These are phyloP conservation scores for Craseonycteris thonglongyai DNA, from an alignment of 2,113 vertebrate species.

Conservation along the genomic window DNA sequence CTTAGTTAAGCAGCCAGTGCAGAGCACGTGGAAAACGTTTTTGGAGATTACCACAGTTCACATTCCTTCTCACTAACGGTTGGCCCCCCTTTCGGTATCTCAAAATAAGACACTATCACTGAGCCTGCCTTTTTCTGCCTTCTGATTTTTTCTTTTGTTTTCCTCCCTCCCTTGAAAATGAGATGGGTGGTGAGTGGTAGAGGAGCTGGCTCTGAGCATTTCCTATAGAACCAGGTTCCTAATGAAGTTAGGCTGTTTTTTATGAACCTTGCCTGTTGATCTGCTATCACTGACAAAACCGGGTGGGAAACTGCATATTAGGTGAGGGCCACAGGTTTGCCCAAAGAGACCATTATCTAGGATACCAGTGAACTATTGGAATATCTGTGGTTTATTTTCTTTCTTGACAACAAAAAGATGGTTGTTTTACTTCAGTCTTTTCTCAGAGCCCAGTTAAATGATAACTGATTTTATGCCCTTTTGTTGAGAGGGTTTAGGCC, in stretches of 20 bases:
- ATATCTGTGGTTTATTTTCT: not conserved
- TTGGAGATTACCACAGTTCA: not conserved
- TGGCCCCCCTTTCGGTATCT: not conserved
- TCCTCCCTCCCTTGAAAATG: not conserved
- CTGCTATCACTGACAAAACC: not conserved
- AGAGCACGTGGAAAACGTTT: not conserved
- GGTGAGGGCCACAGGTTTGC: not conserved
- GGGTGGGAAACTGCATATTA: not conserved
- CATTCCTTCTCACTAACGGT: not conserved
- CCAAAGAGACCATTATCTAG: not conserved
- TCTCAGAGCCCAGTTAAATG: not conserved
- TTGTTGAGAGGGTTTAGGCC: not conserved
- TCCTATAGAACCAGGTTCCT: not conserved
- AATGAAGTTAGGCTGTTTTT: not conserved
- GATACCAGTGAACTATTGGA: not conserved
- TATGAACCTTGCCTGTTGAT: not conserved
- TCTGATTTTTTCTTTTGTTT: not conserved
- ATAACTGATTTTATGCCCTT: not conserved
- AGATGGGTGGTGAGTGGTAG: not conserved
- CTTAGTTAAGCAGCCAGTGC: not conserved
- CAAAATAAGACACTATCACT: not conserved
- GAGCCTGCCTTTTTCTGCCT: not conserved
- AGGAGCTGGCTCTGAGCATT: not conserved
- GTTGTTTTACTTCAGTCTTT: not conserved
- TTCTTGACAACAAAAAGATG: not conserved